Evolutionary conservation across 2,113 vertebrate genomes (phyloP).

Genomic region (Phrynosoma platyrhinos): DNA sequence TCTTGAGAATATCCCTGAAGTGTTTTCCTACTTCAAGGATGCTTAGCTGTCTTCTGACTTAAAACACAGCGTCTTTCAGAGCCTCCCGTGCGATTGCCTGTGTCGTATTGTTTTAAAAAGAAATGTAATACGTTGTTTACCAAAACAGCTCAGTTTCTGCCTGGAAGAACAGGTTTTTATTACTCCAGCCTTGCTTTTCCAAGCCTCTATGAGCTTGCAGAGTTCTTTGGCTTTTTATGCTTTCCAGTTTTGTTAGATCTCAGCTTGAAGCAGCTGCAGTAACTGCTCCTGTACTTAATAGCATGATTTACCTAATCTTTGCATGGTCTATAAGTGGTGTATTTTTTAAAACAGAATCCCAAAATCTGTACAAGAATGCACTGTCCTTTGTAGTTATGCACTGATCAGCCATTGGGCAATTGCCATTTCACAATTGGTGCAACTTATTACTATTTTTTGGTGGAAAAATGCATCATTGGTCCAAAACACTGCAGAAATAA

Average conservation of each 20-base stretch:
- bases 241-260: neutral
- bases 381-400: too few relatives aligned
- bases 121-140: conserved; percentile 20
- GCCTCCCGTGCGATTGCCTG: neutral
- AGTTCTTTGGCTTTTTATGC: neutral
- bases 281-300: neutral
- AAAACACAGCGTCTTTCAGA: neutral
- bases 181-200: neutral
- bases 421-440: too few relatives aligned
- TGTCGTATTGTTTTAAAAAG: conserved; percentile 6
- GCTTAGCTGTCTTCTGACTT: neutral
- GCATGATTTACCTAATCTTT: too few relatives aligned
- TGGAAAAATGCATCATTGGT: too few relatives aligned
- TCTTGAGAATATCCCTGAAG: neutral
- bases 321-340: too few relatives aligned
- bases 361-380: neutral
- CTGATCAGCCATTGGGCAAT: too few relatives aligned
- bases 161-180: conserved; percentile 21
- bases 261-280: neutral
- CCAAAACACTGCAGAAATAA: too few relatives aligned
- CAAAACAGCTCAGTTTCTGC: conserved; percentile 27
- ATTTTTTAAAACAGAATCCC: too few relatives aligned
- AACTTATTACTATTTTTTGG: too few relatives aligned
- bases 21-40: neutral
- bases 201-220: neutral